These are phyloP conservation scores for Osmerus eperlanus DNA, from an alignment of 2,113 vertebrate genomes.

Conservation along the genomic window DNA sequence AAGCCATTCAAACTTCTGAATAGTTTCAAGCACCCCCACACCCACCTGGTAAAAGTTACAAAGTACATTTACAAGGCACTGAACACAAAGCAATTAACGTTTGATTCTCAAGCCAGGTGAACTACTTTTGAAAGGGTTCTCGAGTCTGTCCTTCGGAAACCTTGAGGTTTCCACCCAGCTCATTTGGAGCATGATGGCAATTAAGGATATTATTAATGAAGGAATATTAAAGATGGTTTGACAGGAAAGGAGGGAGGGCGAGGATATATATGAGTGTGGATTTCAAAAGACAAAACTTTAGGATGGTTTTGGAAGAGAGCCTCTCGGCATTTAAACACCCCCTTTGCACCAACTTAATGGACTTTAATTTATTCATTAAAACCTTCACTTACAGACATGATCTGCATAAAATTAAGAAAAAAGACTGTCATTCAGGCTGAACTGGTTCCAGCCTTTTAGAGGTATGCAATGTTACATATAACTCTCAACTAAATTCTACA, in stretches of 20 bases:
- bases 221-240: not conserved
- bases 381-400: not conserved
- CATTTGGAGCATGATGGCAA: not conserved
- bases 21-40: too few species aligned
- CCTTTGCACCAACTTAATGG: not conserved
- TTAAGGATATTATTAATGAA: not conserved
- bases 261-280: not conserved
- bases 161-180: not conserved
- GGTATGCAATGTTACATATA: too few species aligned
- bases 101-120: not conserved
- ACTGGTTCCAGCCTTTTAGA: too few species aligned
- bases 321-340: not conserved
- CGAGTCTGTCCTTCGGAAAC: not conserved
- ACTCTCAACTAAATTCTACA: too few species aligned
- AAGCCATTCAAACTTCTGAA: too few species aligned
- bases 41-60: not conserved
- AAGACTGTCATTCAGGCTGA: not conserved
- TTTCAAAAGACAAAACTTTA: not conserved
- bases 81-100: constrained; percentile 1
- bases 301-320: not conserved
- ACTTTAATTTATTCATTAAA: not conserved
- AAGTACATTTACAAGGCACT: not conserved
- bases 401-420: not conserved
- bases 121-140: not conserved
- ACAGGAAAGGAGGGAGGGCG: not conserved